phyloP scores from a whole-genome alignment of 2,797 vertebrate species.

The Lemur catta region DNA sequence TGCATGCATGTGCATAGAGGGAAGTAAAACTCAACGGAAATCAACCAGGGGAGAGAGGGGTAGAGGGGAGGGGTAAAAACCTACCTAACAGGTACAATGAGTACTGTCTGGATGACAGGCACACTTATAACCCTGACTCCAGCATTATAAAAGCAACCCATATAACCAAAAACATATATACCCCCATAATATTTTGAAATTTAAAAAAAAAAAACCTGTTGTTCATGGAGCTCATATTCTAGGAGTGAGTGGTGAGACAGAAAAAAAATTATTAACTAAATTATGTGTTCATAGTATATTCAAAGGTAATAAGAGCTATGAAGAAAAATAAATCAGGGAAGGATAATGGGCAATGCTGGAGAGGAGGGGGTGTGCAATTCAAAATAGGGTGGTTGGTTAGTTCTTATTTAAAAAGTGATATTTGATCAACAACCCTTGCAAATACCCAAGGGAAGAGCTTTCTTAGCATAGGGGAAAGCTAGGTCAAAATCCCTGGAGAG shows the following conservation, averaged over 20 bases:
- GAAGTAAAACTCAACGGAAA: too few relatives aligned
- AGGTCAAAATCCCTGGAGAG: not conserved
- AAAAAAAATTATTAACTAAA: not conserved
- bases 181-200: not conserved
- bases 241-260: not conserved
- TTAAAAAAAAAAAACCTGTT: not conserved
- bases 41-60: too few relatives aligned
- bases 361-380: not conserved
- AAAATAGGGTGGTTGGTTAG: not conserved
- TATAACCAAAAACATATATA: too few relatives aligned
- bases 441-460: not conserved
- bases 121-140: too few relatives aligned
- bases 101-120: too few relatives aligned
- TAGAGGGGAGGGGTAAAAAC: too few relatives aligned
- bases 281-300: not conserved
- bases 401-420: not conserved
- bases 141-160: too few relatives aligned
- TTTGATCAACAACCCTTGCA: not conserved
- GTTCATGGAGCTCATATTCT: not conserved
- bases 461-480: not conserved
- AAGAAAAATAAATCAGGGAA: not conserved
- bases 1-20: too few relatives aligned
- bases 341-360: not conserved
- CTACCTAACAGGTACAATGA: too few relatives aligned
- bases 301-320: not conserved